A percentile compares a stretch with the other conserved stretches of the same genome.
Conservation (phyloP, 2,888 invertebrate genomes). For the Ochlodes sylvanus region DNA sequence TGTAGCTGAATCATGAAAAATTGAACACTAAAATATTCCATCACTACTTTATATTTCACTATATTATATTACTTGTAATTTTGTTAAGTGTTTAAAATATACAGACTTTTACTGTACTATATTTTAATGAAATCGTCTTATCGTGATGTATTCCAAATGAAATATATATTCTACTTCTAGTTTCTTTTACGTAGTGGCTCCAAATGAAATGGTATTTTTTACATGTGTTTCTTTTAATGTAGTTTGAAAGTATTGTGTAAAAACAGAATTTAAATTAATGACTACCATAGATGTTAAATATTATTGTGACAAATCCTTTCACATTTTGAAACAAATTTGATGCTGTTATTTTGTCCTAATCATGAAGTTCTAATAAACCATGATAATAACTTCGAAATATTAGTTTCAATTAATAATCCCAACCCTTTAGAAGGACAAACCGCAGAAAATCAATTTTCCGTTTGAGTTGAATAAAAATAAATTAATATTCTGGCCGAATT, state of each 20-base stretch:
- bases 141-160: conserved; percentile 48
- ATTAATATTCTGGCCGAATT: too few relatives aligned
- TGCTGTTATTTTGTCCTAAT: conserved; percentile 78
- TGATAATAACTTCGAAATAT: conserved; percentile 65
- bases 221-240: conserved; percentile 33
- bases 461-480: too few relatives aligned
- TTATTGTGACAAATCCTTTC: conserved; percentile 57
- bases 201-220: conserved; percentile 25
- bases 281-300: conserved; percentile 39
- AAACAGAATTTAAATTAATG: conserved; percentile 42
- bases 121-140: conserved; percentile 50
- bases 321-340: conserved; percentile 75
- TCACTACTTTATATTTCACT: conserved; percentile 49
- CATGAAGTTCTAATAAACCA: conserved; percentile 82
- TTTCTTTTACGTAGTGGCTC: conserved; percentile 44
- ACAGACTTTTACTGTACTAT: conserved; percentile 50
- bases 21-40: conserved; percentile 48
- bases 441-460: too few relatives aligned
- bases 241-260: conserved; percentile 45
- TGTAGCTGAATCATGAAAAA: conserved; percentile 46
- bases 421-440: neutral
- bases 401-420: conserved; percentile 48
- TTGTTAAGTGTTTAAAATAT: conserved; percentile 52
- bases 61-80: conserved; percentile 50
- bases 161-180: conserved; percentile 50